Conservation (phyloP, 2,113 vertebrate species). For the Cebidichthys violaceus region DNA sequence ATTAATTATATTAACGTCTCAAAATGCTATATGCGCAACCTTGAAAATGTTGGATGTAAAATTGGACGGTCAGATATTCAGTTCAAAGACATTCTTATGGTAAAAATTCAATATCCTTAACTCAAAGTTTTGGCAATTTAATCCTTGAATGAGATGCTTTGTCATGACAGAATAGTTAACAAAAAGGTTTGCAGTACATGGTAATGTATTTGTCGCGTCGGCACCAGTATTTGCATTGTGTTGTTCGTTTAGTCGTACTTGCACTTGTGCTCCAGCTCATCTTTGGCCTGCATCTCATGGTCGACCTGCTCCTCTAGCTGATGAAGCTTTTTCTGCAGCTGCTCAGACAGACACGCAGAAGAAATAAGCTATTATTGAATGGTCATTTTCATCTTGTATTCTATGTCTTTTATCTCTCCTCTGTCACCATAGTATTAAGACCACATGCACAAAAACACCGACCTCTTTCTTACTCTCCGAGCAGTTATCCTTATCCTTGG, state of each 20-base stretch:
- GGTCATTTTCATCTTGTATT: not conserved
- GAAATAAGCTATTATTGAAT: not conserved
- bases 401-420: not conserved
- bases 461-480: conserved; percentile 73
- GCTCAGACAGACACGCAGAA: conserved; percentile 52
- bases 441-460: conserved; percentile 17
- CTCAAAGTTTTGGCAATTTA: not conserved
- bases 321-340: conserved; percentile 90
- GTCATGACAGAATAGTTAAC: too few species aligned
- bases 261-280: conserved; percentile 94
- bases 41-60: not conserved
- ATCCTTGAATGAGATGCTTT: not conserved
- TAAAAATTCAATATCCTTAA: not conserved
- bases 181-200: not conserved
- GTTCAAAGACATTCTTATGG: not conserved
- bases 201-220: not conserved
- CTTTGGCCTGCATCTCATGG: conserved; percentile 93
- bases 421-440: not conserved
- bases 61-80: not conserved
- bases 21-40: not conserved
- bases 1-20: not conserved
- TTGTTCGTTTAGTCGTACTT: conserved; percentile 81
- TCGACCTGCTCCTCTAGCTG: conserved; percentile 91
- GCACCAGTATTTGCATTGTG: not conserved
- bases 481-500: conserved; percentile 63